These are phyloP conservation scores for Ibidorhyncha struthersii DNA, from an alignment of 2,113 vertebrate species.

Conservation along the genomic window DNA sequence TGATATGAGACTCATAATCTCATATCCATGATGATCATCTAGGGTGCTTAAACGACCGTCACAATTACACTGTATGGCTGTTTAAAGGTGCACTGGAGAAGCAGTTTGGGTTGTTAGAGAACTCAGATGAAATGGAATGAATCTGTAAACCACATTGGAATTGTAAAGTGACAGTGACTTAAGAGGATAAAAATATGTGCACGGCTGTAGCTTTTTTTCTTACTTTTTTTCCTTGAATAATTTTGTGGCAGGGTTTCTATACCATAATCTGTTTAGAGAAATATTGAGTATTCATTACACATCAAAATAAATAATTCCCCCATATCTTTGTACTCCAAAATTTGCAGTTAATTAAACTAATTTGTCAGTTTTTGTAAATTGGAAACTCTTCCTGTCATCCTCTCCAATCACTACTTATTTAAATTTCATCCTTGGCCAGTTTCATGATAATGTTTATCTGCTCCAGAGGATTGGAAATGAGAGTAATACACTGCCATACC, in stretches of 20 bases:
- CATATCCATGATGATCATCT: background rate
- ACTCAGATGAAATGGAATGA: background rate
- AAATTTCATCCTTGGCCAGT: constrained; percentile 85
- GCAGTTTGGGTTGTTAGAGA: background rate
- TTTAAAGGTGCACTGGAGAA: background rate
- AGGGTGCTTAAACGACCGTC: background rate
- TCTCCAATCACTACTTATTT: constrained; percentile 81
- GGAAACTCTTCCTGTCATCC: constrained; percentile 76
- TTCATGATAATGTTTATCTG: constrained; percentile 86
- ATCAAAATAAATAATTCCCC: constrained; percentile 69
- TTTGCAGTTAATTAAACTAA: constrained; percentile 82
- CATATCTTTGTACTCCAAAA: constrained; percentile 74
- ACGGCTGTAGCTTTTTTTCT: background rate
- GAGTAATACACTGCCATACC: constrained; percentile 74
- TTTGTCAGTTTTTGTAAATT: constrained; percentile 76
- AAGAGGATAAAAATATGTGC: constrained; percentile 7
- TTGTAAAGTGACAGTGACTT: constrained; percentile 24
- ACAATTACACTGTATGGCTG: background rate
- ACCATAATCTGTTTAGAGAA: constrained; percentile 63
- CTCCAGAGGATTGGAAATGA: constrained; percentile 81
- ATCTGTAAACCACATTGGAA: background rate
- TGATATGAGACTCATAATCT: background rate
- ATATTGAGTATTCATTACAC: constrained; percentile 67
- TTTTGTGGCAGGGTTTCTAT: constrained; percentile 16
- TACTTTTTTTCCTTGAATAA: constrained; percentile 20